Conservation (phyloP, 2,113 vertebrate species). For the Aldabrachelys gigantea region DNA sequence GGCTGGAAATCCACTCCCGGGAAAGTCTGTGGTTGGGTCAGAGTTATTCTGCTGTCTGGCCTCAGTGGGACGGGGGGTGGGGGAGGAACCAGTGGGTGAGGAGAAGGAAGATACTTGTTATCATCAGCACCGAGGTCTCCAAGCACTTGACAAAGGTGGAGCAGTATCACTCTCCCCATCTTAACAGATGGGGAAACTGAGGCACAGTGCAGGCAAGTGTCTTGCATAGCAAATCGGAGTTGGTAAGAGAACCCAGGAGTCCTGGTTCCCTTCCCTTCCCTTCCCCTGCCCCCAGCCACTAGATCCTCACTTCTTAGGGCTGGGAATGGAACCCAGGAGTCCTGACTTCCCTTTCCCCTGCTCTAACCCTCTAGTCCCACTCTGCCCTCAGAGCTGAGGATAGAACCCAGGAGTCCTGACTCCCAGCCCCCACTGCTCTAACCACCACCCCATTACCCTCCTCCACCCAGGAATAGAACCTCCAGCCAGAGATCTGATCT, state of each 20-base stretch:
- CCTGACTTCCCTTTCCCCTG: too few relatives aligned
- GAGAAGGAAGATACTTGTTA: neutral
- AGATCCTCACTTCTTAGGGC: too few relatives aligned
- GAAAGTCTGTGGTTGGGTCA: neutral
- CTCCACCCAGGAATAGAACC: neutral
- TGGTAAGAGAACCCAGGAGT: neutral
- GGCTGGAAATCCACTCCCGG: neutral
- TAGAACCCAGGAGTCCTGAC: neutral
- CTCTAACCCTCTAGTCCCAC: too few relatives aligned
- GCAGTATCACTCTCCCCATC: neutral
- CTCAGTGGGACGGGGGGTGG: neutral
- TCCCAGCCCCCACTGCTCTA: neutral
- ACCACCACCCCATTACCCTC: neutral
- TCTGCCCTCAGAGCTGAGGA: too few relatives aligned
- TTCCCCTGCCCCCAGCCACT: too few relatives aligned
- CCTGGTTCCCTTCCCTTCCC: neutral
- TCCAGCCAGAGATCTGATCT: neutral
- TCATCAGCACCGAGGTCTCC: neutral
- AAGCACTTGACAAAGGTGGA: neutral
- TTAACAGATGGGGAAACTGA: neutral
- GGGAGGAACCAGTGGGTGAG: neutral
- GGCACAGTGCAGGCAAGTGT: neutral
- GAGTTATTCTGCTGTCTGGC: neutral
- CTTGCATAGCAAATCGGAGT: neutral
- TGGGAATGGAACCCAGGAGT: too few relatives aligned